Percentiles rank a stretch among this genome's conserved stretches.
Conservation (phyloP, 2,113 vertebrate genomes). For the Labeo catla region DNA sequence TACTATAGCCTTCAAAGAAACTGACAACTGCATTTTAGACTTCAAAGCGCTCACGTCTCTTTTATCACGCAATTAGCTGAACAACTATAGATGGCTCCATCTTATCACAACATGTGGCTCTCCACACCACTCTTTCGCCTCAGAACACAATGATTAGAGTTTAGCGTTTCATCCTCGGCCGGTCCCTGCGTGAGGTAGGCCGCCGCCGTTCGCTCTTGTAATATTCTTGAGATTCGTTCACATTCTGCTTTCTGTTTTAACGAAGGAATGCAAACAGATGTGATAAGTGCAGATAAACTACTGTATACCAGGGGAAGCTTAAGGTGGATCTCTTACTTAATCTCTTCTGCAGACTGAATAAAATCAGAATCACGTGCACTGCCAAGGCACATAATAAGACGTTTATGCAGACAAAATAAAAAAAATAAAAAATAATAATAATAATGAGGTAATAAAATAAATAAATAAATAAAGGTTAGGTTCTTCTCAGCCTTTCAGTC, state of each 20-base stretch:
- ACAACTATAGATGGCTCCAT: constrained; percentile 62
- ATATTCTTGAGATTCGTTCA: constrained; percentile 14
- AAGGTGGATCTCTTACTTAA: constrained; percentile 25
- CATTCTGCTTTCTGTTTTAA: constrained; percentile 8
- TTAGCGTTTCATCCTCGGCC: constrained; percentile 18
- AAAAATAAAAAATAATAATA: too few species aligned
- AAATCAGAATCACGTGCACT: background rate
- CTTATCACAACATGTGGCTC: constrained; percentile 60
- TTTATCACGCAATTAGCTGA: constrained; percentile 75
- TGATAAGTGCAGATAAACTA: background rate
- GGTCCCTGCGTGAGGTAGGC: background rate
- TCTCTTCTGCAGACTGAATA: background rate
- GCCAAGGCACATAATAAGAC: background rate
- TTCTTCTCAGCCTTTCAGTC: too few species aligned
- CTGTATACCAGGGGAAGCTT: background rate
- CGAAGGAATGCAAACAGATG: background rate
- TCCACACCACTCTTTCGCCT: constrained; percentile 43
- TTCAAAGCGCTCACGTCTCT: constrained; percentile 74
- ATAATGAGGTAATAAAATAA: too few species aligned
- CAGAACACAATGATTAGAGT: constrained; percentile 39
- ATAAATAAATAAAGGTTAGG: too few species aligned
- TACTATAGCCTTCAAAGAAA: constrained; percentile 76
- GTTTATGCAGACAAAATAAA: background rate
- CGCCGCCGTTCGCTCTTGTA: background rate
- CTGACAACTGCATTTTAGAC: constrained; percentile 75